Percentiles rank a stretch among this genome's conserved stretches.
Evolutionary conservation across 2,888 invertebrate genomes (phyloP).

Genomic region (Drosophila phalerata): DNA sequence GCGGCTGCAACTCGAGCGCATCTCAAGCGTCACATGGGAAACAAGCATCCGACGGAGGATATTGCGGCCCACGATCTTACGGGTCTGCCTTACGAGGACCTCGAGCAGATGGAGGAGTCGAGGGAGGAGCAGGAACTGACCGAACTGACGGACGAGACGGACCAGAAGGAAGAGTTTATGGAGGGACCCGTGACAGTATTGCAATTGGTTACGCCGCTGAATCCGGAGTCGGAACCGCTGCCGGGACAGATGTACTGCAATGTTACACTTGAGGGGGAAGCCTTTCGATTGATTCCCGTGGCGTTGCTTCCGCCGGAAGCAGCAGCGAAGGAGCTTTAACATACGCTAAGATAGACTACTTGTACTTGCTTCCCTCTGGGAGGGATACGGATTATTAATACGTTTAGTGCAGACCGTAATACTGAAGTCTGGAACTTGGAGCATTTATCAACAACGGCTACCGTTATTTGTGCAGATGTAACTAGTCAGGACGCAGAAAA

Average conservation of each 20-base stretch:
- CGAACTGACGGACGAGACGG: too few species aligned
- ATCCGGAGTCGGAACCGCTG: constrained; percentile 11
- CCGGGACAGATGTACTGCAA: constrained; percentile 38
- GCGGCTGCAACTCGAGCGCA: constrained; percentile 50
- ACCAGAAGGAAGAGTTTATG: neutral
- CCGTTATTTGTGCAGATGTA: constrained; percentile 30
- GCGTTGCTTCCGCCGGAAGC: constrained; percentile 33
- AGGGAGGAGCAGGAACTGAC: neutral
- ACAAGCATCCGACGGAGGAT: constrained; percentile 45
- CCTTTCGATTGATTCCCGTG: constrained; percentile 50
- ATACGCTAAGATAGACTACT: neutral
- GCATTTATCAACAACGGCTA: constrained; percentile 18
- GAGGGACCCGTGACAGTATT: constrained; percentile 49
- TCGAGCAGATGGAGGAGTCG: neutral
- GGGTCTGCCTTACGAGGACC: constrained; percentile 37
- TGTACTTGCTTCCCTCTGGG: neutral
- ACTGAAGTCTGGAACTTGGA: constrained; percentile 21
- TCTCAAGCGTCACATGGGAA: constrained; percentile 46
- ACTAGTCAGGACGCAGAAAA: constrained; percentile 4
- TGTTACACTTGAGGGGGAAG: constrained; percentile 46
- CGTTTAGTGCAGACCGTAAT: constrained; percentile 6
- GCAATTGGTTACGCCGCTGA: constrained; percentile 44
- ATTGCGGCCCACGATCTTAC: constrained; percentile 21
- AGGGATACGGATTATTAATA: constrained; percentile 18
- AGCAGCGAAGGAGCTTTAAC: constrained; percentile 26